phyloP scores from a whole-genome alignment of 2,113 vertebrate species.

The Regulus satrapa region DNA sequence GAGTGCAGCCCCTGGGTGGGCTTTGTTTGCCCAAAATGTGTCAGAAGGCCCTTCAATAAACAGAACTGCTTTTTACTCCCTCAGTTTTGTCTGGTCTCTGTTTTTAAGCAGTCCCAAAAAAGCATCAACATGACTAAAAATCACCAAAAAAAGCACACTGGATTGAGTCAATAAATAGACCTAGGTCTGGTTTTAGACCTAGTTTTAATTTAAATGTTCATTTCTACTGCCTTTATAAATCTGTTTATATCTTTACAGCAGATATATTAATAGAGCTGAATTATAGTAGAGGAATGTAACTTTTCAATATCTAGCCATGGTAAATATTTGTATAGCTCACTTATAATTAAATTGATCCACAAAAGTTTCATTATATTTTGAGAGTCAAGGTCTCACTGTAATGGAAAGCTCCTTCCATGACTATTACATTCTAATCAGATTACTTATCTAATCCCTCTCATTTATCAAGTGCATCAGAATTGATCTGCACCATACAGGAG shows the following conservation, averaged over 20 bases:
- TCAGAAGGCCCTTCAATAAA: neutral
- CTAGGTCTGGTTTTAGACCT: neutral
- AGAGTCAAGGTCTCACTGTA: neutral
- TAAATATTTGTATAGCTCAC: conserved; percentile 25
- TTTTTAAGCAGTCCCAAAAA: neutral
- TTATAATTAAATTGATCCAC: conserved; percentile 1
- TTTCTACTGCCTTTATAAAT: neutral
- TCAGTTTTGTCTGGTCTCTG: neutral
- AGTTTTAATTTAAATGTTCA: neutral
- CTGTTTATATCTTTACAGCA: neutral
- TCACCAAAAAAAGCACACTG: neutral
- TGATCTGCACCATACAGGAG: neutral
- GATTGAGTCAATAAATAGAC: neutral
- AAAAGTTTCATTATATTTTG: neutral
- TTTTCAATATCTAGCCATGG: neutral
- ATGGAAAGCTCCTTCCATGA: neutral
- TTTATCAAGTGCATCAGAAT: conserved; percentile 2
- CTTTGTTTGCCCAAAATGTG: rapidly evolving
- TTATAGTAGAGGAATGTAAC: neutral
- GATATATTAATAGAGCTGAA: neutral
- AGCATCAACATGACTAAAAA: neutral
- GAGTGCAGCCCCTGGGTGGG: neutral
- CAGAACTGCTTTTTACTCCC: neutral
- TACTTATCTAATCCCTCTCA: neutral
- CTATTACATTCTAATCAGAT: conserved; percentile 2